phyloP scores from a whole-genome alignment of 2,797 vertebrate genomes.

The Mastacembelus armatus region DNA sequence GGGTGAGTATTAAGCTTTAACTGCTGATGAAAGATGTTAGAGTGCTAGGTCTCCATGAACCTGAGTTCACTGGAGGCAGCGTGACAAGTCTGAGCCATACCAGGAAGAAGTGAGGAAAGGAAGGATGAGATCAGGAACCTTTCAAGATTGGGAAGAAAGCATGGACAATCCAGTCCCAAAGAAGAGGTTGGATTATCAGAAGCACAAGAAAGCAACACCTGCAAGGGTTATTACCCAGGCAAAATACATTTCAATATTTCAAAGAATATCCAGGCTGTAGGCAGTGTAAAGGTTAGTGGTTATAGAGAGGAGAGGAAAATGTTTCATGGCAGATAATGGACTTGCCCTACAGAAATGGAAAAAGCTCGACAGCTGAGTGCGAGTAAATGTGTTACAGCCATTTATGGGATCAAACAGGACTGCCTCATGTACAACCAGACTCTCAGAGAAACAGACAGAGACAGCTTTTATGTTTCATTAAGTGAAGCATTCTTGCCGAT shows the following conservation, averaged over 20 bases:
- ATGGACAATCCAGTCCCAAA: conserved; percentile 27
- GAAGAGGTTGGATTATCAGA: conserved; percentile 34
- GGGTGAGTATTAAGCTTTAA: conserved; percentile 8
- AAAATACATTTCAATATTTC: background rate
- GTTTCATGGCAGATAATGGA: conserved; percentile 45
- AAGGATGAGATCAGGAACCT: conserved; percentile 23
- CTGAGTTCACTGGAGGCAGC: conserved; percentile 43
- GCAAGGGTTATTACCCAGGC: conserved; percentile 11
- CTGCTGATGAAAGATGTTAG: conserved; percentile 22
- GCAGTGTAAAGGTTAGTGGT: conserved; percentile 23
- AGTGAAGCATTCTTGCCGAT: conserved; percentile 2
- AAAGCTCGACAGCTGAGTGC: conserved; percentile 24
- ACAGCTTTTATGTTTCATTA: conserved; percentile 48
- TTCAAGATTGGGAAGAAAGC: conserved; percentile 47
- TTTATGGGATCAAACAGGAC: conserved; percentile 26
- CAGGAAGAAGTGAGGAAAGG: conserved; percentile 32
- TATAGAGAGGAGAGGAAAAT: conserved; percentile 16
- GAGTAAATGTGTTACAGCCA: conserved; percentile 36
- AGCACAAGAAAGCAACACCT: conserved; percentile 30
- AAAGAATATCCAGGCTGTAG: conserved; percentile 15
- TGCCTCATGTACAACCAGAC: conserved; percentile 21
- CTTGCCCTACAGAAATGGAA: conserved; percentile 44
- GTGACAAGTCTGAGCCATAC: conserved; percentile 43
- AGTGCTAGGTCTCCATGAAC: conserved; percentile 42
- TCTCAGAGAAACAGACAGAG: conserved; percentile 19